Evolutionary conservation across 2,888 invertebrate genomes (phyloP).

Genomic region (Lissonota sp.): DNA sequence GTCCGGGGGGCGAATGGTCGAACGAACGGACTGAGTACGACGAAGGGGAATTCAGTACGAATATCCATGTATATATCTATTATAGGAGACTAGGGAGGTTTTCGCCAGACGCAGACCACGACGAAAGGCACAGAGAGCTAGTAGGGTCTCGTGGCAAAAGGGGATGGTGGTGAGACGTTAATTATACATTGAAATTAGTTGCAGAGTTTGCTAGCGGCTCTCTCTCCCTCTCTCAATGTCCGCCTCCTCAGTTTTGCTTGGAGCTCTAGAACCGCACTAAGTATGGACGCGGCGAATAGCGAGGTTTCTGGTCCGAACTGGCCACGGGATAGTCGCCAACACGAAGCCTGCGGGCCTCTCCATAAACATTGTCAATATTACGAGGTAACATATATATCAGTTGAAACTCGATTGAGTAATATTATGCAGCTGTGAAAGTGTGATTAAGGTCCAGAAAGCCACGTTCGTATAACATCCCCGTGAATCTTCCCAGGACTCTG

Average conservation of each 20-base stretch:
- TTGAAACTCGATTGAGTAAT: conserved; percentile 81
- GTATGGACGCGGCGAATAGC: conserved; percentile 77
- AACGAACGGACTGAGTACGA: conserved; percentile 66
- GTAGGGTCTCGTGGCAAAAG: conserved; percentile 60
- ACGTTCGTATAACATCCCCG: background rate
- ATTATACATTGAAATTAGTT: conserved; percentile 84
- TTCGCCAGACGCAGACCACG: conserved; percentile 44
- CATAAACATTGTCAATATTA: conserved; percentile 79
- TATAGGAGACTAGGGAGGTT: conserved; percentile 32
- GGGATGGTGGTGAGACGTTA: conserved; percentile 82
- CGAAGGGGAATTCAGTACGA: conserved; percentile 59
- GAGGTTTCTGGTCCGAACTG: conserved; percentile 67
- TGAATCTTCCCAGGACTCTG: background rate
- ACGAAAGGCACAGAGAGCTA: conserved; percentile 57
- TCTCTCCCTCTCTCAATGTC: conserved; percentile 70
- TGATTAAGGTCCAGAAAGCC: conserved; percentile 72
- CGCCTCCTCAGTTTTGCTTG: conserved; percentile 42
- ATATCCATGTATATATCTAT: conserved; percentile 2
- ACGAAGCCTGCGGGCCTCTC: conserved; percentile 38
- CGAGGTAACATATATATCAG: conserved; percentile 75
- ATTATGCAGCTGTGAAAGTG: conserved; percentile 79
- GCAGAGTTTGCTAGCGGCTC: conserved; percentile 82
- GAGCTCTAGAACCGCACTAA: conserved; percentile 80
- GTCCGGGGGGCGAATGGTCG: conserved; percentile 53
- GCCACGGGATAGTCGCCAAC: conserved; percentile 63